Conservation (phyloP, 1,140 invertebrate species). For the Micrasema longulum region DNA sequence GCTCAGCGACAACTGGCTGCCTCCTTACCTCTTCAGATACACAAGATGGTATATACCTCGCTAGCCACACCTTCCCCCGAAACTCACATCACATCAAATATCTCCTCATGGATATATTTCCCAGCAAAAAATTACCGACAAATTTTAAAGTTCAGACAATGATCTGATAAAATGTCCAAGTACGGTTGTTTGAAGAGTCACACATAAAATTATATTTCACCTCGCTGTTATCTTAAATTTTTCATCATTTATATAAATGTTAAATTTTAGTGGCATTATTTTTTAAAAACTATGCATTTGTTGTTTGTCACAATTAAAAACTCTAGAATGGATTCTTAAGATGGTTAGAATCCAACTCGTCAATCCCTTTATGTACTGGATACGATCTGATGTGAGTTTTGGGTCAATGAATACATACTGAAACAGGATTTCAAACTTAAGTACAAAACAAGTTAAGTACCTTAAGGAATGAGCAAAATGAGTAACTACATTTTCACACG, state of each 20-base stretch:
- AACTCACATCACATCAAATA: not conserved
- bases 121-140: not conserved
- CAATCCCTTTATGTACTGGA: too few relatives aligned
- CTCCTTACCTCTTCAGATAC: constrained; percentile 31
- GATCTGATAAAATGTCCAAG: not conserved
- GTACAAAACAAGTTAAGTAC: not conserved
- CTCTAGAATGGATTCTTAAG: too few relatives aligned
- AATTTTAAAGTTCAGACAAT: not conserved
- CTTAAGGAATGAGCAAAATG: not conserved
- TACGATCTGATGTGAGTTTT: constrained; percentile 6
- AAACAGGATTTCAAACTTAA: not conserved
- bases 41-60: not conserved
- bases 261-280: too few relatives aligned
- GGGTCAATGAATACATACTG: not conserved
- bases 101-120: not conserved
- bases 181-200: too few relatives aligned
- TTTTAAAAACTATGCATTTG: too few relatives aligned
- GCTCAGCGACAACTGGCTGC: constrained; percentile 31
- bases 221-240: too few relatives aligned
- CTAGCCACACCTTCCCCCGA: not conserved
- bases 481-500: not conserved
- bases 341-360: too few relatives aligned
- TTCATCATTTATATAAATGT: too few relatives aligned
- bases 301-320: too few relatives aligned
- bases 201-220: too few relatives aligned